phyloP scores from a whole-genome alignment of 2,797 vertebrate genomes.

The Lagodon rhomboides region DNA sequence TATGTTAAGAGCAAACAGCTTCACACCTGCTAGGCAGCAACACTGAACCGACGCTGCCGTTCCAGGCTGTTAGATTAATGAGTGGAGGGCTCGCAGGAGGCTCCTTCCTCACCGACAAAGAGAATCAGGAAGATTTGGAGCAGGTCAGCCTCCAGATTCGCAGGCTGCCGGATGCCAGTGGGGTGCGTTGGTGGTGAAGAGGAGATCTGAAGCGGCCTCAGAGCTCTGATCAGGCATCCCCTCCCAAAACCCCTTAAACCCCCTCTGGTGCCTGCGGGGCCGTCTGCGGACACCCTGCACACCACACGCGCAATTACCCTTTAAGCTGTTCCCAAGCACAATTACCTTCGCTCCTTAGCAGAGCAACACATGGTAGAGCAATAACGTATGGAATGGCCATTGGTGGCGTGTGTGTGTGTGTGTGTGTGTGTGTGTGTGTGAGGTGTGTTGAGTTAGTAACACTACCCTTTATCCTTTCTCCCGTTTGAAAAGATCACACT shows the following conservation, averaged over 20 bases:
- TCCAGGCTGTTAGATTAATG: conserved; percentile 27
- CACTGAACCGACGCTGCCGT: conserved; percentile 12
- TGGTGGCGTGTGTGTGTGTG: conserved; percentile 36
- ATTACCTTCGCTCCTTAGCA: conserved; percentile 61
- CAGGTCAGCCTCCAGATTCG: conserved; percentile 58
- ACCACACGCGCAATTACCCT: conserved; percentile 74
- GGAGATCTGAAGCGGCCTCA: conserved; percentile 68
- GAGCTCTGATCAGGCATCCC: conserved; percentile 65
- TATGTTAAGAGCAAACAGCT: conserved; percentile 64
- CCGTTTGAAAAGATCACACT: conserved; percentile 52
- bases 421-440: conserved; percentile 40
- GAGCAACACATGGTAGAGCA: conserved; percentile 72
- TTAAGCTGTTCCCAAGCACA: conserved; percentile 72
- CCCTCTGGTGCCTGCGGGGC: conserved; percentile 56
- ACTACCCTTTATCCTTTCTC: conserved; percentile 63
- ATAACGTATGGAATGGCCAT: conserved; percentile 67
- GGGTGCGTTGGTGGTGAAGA: conserved; percentile 59
- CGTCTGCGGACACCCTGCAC: conserved; percentile 61
- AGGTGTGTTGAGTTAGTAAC: conserved; percentile 58
- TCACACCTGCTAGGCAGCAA: conserved; percentile 60
- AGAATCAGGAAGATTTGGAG: conserved; percentile 47
- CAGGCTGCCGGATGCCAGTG: conserved; percentile 57
- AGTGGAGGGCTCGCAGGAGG: conserved; percentile 31
- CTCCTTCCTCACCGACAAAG: conserved; percentile 21
- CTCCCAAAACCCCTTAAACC: conserved; percentile 52